A percentile compares a stretch with the other conserved stretches of the same genome.
Evolutionary conservation across 2,888 invertebrate species (phyloP).

Genomic region (Acanthoscelides obtectus): DNA sequence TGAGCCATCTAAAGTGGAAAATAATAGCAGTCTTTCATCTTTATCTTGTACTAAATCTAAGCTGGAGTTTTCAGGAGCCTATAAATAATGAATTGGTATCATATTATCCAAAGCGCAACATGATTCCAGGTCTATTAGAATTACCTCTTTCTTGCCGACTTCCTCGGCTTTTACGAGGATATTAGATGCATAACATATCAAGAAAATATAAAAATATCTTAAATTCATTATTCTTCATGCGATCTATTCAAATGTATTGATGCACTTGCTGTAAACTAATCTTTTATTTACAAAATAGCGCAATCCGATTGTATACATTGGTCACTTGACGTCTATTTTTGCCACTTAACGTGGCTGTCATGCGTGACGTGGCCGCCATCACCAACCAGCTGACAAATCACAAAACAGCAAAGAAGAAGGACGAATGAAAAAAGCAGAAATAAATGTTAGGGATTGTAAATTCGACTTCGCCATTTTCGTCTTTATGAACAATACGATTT

Average conservation of each 20-base stretch:
- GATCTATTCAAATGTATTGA: background rate
- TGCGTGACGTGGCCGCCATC: background rate
- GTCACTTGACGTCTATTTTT: background rate
- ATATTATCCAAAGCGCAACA: too few species aligned
- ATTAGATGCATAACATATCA: background rate
- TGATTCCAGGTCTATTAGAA: too few species aligned
- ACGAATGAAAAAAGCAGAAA: too few species aligned
- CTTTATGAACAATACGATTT: too few species aligned
- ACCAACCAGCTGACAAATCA: background rate
- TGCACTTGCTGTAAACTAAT: background rate
- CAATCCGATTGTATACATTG: background rate
- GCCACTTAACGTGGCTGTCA: background rate
- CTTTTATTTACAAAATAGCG: background rate
- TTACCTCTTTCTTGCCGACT: background rate
- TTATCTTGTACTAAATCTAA: slow-evolving; percentile 59
- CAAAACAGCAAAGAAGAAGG: too few species aligned
- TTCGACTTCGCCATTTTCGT: too few species aligned
- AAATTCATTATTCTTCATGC: background rate
- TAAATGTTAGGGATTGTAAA: too few species aligned
- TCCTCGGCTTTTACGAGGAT: background rate
- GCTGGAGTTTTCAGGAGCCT: slow-evolving; percentile 9
- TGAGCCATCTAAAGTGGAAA: slow-evolving; percentile 91
- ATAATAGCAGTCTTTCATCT: slow-evolving; percentile 72
- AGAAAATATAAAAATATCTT: background rate
- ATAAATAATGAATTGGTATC: background rate